A percentile compares a stretch with the other conserved stretches of the same genome.
These are phyloP conservation scores for Hyperopisus bebe DNA, from an alignment of 2,113 vertebrate species.

Conservation along the genomic window DNA sequence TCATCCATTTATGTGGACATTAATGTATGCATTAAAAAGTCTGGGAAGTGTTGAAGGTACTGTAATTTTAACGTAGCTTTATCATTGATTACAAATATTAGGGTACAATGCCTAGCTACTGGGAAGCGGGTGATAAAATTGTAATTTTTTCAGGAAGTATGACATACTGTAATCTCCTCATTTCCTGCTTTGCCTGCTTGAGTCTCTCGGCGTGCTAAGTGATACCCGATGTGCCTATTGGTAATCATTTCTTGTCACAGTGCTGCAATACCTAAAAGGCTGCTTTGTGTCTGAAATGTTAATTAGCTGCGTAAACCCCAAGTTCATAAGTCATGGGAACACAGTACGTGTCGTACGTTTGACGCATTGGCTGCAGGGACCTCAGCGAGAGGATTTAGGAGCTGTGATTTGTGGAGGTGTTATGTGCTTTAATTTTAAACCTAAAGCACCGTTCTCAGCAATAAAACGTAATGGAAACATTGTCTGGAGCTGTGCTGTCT, in stretches of 20 bases:
- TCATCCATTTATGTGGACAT: background rate
- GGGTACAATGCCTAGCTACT: background rate
- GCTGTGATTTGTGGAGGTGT: background rate
- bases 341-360: background rate
- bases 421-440: conserved; percentile 7
- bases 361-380: background rate
- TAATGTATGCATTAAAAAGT: background rate
- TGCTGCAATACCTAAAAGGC: background rate
- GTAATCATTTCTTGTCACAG: background rate
- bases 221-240: background rate
- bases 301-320: background rate
- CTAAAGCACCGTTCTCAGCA: background rate
- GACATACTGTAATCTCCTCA: background rate
- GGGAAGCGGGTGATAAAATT: background rate
- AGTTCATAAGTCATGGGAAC: background rate
- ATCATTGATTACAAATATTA: background rate
- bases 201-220: background rate
- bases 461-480: background rate
- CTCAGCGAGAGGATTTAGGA: background rate
- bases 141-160: background rate
- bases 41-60: background rate
- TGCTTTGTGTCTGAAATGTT: background rate
- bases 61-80: background rate
- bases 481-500: background rate
- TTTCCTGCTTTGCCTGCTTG: background rate